A percentile compares a stretch with the other conserved stretches of the same genome.
Evolutionary conservation across 2,888 invertebrate genomes (phyloP).

Genomic region (Cylindroiulus punctatus): DNA sequence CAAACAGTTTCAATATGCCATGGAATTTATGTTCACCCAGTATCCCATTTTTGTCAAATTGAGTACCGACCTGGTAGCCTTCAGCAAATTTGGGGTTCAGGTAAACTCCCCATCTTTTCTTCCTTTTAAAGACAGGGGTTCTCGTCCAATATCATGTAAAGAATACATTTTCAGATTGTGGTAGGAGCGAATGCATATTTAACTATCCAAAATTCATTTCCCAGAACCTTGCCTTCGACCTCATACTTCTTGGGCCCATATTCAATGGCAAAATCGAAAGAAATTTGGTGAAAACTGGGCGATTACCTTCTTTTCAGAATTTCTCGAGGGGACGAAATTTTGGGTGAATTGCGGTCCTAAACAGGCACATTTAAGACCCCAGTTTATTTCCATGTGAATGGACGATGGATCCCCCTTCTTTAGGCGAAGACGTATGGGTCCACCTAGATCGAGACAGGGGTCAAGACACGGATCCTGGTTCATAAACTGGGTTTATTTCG

Average conservation of each 20-base stretch:
- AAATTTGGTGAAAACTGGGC: constrained; percentile 34
- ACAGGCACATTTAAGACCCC: constrained; percentile 6
- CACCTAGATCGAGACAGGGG: not conserved
- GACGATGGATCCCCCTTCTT: not conserved
- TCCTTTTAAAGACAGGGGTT: not conserved
- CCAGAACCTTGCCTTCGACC: not conserved
- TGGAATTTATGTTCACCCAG: not conserved
- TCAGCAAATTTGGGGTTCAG: not conserved
- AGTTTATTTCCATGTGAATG: constrained; percentile 5
- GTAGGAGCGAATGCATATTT: not conserved
- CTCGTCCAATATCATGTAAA: not conserved
- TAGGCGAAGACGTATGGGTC: not conserved
- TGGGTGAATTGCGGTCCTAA: constrained; percentile 13
- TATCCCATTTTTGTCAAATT: not conserved
- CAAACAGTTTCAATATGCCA: not conserved
- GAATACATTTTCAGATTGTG: not conserved
- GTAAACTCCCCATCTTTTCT: not conserved
- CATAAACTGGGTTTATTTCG: not conserved
- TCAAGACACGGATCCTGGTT: not conserved
- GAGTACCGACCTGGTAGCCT: not conserved
- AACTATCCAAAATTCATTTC: not conserved
- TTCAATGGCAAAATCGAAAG: not conserved
- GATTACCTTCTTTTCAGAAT: not conserved
- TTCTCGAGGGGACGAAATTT: not conserved
- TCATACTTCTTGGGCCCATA: not conserved